Conservation (phyloP, 2,888 invertebrate genomes). For the Miltochrista miniata region DNA sequence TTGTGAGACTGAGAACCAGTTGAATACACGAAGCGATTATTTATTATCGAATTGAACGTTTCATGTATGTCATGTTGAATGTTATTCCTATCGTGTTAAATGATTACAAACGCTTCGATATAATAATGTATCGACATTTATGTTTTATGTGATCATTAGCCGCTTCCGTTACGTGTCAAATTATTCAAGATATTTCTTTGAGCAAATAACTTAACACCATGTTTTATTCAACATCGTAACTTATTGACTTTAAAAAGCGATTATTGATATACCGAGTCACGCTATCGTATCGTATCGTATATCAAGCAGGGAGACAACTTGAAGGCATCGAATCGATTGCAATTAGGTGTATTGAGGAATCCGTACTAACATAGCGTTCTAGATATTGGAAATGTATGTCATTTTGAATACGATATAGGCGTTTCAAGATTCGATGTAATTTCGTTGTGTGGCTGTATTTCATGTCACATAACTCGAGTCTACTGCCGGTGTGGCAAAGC, state of each 20-base stretch:
- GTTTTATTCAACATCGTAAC: slow-evolving; percentile 33
- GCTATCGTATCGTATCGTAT: not conserved
- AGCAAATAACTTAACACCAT: slow-evolving; percentile 30
- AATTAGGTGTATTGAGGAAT: slow-evolving; percentile 18
- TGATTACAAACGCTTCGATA: slow-evolving; percentile 32
- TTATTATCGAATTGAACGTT: slow-evolving; percentile 39
- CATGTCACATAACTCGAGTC: slow-evolving; percentile 42
- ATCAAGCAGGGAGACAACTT: slow-evolving; percentile 12
- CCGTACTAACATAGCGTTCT: slow-evolving; percentile 1
- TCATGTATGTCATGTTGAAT: slow-evolving; percentile 49
- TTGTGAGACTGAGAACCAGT: slow-evolving; percentile 43
- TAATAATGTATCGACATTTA: slow-evolving; percentile 41
- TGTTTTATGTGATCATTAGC: slow-evolving; percentile 48
- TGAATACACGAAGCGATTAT: slow-evolving; percentile 29
- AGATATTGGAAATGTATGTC: not conserved
- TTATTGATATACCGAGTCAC: not conserved
- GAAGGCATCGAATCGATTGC: slow-evolving; percentile 20
- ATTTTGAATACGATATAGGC: slow-evolving; percentile 15
- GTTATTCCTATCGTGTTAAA: slow-evolving; percentile 43
- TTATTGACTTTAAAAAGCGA: not conserved
- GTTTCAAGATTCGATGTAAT: slow-evolving; percentile 46
- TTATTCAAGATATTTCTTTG: slow-evolving; percentile 32
- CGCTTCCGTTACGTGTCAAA: slow-evolving; percentile 47
- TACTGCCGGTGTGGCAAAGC: slow-evolving; percentile 10
- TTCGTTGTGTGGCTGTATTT: slow-evolving; percentile 43